Base-by-base conservation (phyloP, 2,888 invertebrate species). In the Shargacucullia verbasci region DNA sequence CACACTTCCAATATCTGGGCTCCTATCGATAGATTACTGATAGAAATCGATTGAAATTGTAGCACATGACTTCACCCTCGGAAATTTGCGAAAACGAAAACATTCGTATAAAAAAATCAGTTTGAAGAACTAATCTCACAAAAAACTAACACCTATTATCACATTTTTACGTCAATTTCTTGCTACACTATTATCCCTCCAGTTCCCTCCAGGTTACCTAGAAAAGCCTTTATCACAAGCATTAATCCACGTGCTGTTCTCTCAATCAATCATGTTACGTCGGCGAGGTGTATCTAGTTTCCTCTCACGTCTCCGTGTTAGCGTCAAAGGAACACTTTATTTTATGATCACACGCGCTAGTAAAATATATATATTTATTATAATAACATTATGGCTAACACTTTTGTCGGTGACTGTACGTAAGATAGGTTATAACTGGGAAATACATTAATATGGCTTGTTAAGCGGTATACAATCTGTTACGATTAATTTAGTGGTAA, bases 181-280 rank as follows among this genome's bases (percentile, higher is more conserved):
- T 15, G 31, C 25, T 13, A 11, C 0, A n/a, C 11, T 11, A 33
- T 29, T 33, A 10, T n/a, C n/a, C 50, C 25, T 53, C 48, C 38
- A 15, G 12, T 33, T 45, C 35, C 39, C 43, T 14, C 29, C 11
- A 60, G 31, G 27, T 7, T 43, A 45, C 3, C 48, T 57, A 33
- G 45, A 34, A 46, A 46, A 61, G 47, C 7, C 44, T 41, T 53
- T 57, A 52, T 59, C 46, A 31, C 25, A 50, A 49, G 49, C n/a
- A n/a, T n/a, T 50, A 38, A 46, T 53, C 6, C 64, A 35, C 45
- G 43, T 46, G 25, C 35, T 38, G 15, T n/a, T n/a, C 14, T 46
- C 15, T 39, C 52, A 53, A 69, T 69, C 68, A 64, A 64, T 69
- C 69, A 69, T 44, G 47, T 64, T 49, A 47, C 43, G 44, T 34